These are phyloP conservation scores for Aplysina aerophoba DNA, from an alignment of 37 sponge, comb jelly and placozoan species.

Conservation along the genomic window DNA sequence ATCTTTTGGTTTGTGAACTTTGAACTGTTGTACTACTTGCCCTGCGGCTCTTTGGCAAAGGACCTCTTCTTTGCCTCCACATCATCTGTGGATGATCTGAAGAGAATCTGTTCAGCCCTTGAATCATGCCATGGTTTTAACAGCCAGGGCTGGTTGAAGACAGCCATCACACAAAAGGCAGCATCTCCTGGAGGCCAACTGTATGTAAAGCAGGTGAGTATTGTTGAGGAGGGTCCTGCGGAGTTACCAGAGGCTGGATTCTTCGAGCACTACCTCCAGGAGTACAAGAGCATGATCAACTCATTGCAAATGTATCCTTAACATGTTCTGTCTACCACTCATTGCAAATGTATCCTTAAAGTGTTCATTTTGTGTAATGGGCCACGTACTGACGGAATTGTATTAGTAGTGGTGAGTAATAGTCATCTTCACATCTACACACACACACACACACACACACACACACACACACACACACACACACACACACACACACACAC, in stretches of 20 bases:
- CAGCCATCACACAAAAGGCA: slow-evolving; percentile 20
- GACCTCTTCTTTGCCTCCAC: slow-evolving; percentile 45
- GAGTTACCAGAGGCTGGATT: slow-evolving; percentile 39
- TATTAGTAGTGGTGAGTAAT: too few species aligned
- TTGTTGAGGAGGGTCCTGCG: neutral
- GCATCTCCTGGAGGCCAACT: slow-evolving; percentile 23
- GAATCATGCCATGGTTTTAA: slow-evolving; percentile 62
- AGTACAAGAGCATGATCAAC: slow-evolving; percentile 50
- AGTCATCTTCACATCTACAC: too few species aligned
- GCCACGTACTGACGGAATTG: too few species aligned
- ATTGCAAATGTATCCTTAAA: neutral
- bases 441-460: too few species aligned
- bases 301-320: slow-evolving; percentile 49
- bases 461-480: too few species aligned
- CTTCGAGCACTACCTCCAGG: slow-evolving; percentile 25
- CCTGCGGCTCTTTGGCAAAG: too few species aligned
- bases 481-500: slow-evolving; percentile 7
- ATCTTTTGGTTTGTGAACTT: too few species aligned
- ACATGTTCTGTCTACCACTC: neutral
- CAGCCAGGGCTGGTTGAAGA: slow-evolving; percentile 69
- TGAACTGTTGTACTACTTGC: too few species aligned
- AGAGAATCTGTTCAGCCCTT: slow-evolving; percentile 54
- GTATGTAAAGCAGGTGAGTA: slow-evolving; percentile 49
- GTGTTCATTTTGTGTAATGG: too few species aligned
- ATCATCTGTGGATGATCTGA: slow-evolving; percentile 50